Percentiles rank a stretch among this genome's conserved stretches.
Conservation (phyloP, 2,113 vertebrate species). For the Ptilorrhoa leucosticta region DNA sequence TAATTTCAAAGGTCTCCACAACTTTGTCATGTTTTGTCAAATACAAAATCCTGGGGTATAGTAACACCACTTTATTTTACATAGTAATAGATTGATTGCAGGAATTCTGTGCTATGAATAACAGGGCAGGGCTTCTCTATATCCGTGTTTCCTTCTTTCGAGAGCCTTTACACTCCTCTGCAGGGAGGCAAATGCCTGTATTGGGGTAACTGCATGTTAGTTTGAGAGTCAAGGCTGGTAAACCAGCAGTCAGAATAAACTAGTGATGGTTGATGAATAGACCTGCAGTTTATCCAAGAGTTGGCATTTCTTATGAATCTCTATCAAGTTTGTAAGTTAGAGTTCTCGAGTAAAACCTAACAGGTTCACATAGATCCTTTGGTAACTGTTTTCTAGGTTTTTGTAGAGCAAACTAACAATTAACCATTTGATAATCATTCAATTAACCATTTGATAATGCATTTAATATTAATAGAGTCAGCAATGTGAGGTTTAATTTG, state of each 20-base stretch:
- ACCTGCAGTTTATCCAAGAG: not conserved
- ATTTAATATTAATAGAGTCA: not conserved
- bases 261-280: not conserved
- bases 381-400: not conserved
- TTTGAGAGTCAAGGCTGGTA: not conserved
- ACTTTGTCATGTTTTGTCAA: not conserved
- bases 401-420: not conserved
- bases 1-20: not conserved
- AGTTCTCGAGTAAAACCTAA: not conserved
- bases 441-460: not conserved
- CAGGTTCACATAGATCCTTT: not conserved
- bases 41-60: not conserved
- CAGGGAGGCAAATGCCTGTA: not conserved
- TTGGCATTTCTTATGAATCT: not conserved
- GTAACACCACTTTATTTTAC: not conserved
- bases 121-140: not conserved
- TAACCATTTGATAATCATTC: not conserved
- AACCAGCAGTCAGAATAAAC: not conserved
- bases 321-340: not conserved
- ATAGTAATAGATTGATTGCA: not conserved
- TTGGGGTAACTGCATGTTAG: not conserved
- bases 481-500: not conserved
- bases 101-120: not conserved
- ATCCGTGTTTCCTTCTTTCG: rapidly evolving
- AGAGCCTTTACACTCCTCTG: not conserved